Conservation (phyloP, 2,888 invertebrate genomes). For the Stenodera caucasica region DNA sequence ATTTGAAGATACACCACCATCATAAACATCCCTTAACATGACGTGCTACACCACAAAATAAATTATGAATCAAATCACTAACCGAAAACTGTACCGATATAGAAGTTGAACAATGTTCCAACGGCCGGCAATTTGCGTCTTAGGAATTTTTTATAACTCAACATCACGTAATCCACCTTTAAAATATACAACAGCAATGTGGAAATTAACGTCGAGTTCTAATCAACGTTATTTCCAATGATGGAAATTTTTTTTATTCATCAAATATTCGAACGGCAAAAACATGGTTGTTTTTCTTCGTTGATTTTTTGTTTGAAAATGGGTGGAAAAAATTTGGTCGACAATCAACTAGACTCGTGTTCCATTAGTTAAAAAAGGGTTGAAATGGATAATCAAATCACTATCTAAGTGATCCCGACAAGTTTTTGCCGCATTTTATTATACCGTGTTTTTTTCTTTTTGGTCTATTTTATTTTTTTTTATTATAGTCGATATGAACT, state of each 20-base stretch:
- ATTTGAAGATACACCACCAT: not conserved
- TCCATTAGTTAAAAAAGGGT: not conserved
- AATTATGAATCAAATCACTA: conserved; percentile 23
- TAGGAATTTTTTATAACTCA: conserved; percentile 20
- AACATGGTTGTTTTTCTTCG: no score
- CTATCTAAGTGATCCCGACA: not conserved
- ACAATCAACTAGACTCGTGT: not conserved
- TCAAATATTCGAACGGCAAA: no score
- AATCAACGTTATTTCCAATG: no score
- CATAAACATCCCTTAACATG: not conserved
- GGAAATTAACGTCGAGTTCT: no score
- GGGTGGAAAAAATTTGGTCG: not conserved
- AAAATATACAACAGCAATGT: no score
- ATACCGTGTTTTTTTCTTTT: not conserved
- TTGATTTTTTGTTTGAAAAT: no score
- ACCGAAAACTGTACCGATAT: conserved; percentile 13
- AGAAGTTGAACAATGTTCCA: conserved; percentile 15
- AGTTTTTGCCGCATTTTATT: not conserved
- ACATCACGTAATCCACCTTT: no score
- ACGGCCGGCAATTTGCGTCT: conserved; percentile 16
- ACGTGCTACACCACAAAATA: conserved; percentile 10
- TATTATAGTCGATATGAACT: not conserved
- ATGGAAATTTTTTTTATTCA: no score
- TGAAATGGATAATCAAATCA: not conserved
- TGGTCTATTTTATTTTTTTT: not conserved